These are phyloP conservation scores for Pararge aegeria DNA, from an alignment of 1,140 invertebrate species.

Conservation along the genomic window DNA sequence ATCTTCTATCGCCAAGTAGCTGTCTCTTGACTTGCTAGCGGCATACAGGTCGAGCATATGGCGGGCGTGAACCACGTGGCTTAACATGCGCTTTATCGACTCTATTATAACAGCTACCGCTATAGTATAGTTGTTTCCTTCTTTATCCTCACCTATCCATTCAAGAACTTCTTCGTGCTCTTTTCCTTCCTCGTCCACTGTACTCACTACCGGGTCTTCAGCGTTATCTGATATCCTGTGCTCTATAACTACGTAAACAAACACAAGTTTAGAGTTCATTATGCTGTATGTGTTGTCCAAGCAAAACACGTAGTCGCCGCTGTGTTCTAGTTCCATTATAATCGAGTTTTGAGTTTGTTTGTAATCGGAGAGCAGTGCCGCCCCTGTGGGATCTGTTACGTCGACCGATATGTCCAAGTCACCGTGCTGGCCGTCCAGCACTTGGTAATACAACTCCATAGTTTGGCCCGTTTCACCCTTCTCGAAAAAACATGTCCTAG, in stretches of 20 bases:
- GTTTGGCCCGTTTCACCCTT: constrained; percentile 79
- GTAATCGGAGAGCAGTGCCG: constrained; percentile 82
- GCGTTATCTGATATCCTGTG: constrained; percentile 44
- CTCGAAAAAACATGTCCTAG: constrained; percentile 85
- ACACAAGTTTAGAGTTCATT: constrained; percentile 89
- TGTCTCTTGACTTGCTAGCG: constrained; percentile 57
- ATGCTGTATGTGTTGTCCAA: constrained; percentile 90
- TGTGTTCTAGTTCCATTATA: constrained; percentile 56
- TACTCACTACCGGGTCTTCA: constrained; percentile 31
- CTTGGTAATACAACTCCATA: constrained; percentile 87
- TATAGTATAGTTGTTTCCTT: constrained; percentile 51
- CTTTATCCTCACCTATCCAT: constrained; percentile 47
- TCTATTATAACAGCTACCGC: constrained; percentile 48
- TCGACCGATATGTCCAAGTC: constrained; percentile 88
- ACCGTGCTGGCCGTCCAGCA: constrained; percentile 87
- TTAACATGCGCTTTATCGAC: constrained; percentile 45
- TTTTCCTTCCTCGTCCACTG: constrained; percentile 30
- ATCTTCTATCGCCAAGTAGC: constrained; percentile 59
- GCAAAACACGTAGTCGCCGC: constrained; percentile 89
- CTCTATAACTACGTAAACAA: constrained; percentile 87
- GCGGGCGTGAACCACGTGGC: constrained; percentile 52
- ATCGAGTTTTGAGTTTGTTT: constrained; percentile 85
- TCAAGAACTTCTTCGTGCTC: constrained; percentile 51
- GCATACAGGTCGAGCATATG: constrained; percentile 57
- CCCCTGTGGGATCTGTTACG: constrained; percentile 82